These are phyloP conservation scores for Cordylochernes scorpioides DNA, from an alignment of 2,888 invertebrate species.

Conservation along the genomic window DNA sequence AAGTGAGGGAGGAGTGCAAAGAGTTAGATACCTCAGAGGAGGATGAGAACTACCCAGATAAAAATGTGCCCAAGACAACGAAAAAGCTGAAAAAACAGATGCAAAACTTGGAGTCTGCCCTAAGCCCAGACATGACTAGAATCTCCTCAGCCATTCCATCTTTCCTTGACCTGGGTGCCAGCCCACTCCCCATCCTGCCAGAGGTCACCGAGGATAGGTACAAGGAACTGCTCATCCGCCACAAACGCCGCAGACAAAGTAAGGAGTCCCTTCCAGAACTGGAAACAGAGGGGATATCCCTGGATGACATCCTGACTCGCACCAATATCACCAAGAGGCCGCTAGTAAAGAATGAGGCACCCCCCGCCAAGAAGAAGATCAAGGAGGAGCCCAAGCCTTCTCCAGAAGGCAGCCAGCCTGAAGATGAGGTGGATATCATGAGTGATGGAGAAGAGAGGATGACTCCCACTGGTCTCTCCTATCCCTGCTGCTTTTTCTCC, in stretches of 20 bases:
- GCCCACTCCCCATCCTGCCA: too few relatives aligned
- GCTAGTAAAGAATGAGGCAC: too few relatives aligned
- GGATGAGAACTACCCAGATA: conserved; percentile 43
- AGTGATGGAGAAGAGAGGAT: conserved; percentile 2
- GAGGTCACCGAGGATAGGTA: conserved; percentile 35
- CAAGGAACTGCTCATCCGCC: conserved; percentile 38
- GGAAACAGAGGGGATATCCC: conserved; percentile 42
- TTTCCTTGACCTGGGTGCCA: too few relatives aligned
- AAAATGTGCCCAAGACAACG: conserved; percentile 29
- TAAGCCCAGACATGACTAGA: conserved; percentile 19
- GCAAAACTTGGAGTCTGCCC: conserved; percentile 18
- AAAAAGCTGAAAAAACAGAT: conserved; percentile 32
- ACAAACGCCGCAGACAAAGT: conserved; percentile 36
- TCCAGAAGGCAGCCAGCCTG: too few relatives aligned
- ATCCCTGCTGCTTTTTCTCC: conserved; percentile 64
- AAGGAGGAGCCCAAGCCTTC: too few relatives aligned
- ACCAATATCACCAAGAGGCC: conserved; percentile 21
- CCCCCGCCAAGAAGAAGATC: too few relatives aligned
- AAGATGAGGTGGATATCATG: conserved; percentile 3
- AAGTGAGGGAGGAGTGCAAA: conserved; percentile 41
- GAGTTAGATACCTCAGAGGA: conserved; percentile 35
- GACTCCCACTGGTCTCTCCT: conserved; percentile 3
- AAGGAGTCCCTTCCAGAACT: conserved; percentile 46
- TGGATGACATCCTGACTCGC: conserved; percentile 37
- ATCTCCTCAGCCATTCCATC: too few relatives aligned